Base-by-base conservation (phyloP, 92 coral and sea anemone species). In the Epizoanthus rinbou region DNA sequence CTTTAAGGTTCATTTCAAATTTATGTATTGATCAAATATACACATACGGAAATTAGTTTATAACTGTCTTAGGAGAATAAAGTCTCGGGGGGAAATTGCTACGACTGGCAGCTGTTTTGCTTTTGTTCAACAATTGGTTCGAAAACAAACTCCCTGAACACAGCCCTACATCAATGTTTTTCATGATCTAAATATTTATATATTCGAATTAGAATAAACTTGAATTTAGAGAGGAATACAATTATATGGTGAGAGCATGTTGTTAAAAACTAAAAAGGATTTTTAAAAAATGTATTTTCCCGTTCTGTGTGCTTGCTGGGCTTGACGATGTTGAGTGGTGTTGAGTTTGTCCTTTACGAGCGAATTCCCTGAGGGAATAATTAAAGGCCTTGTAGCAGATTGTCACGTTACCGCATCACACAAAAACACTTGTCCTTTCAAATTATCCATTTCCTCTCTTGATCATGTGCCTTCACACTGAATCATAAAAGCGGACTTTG, bases 381-480 rank as follows among this genome's bases (percentile, higher is more conserved):
- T 50, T 50, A 9, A 50, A 11, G 16, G 54, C 2, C 54, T 9
- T 15, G 15, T 3, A 9, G 5, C 39, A 22, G 6, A 4, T 65
- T 13, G 39, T 64, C 22, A 64, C 69, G 18, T 64, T 21, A 43
- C 10, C 10, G 50, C 10, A 43, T 43, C 0, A 43, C 10, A 9
- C 50, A 3, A 43, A 43, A 64, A 25, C 37, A 25, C 37, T 64
- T 15, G 41, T 16, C 39, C 50, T 28, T 17, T 37, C 50, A 24
- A 41, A 67, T 33, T 5, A 28, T 67, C 19, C 9, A 35, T 67
- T 67, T 67, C 73, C 73, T 37, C 39, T 67, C 16, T 33, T 33
- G 22, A 33, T 67, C 73, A 67, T 67, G 73, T 67, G 50, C 43
- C n/a, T 67, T 67, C 73, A 35, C 73, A 14, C 73, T 67, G 24